A percentile compares a stretch with the other conserved stretches of the same genome.
Evolutionary conservation across 2,113 vertebrate species (phyloP).

Genomic region (Cinclus cinclus): DNA sequence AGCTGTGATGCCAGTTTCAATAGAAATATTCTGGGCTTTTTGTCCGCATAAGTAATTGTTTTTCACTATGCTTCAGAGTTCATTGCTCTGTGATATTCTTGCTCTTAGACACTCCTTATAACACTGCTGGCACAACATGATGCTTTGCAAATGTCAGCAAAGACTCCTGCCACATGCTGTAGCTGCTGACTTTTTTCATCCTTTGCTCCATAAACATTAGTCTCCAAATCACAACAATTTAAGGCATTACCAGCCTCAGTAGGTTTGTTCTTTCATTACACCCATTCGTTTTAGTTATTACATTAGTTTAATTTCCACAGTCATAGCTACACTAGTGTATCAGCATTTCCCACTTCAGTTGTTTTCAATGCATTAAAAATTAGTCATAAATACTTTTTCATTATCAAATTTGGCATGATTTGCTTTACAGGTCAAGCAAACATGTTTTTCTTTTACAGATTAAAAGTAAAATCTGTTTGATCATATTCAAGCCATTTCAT

Average conservation of each 20-base stretch:
- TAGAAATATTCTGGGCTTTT: background rate
- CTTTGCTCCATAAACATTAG: background rate
- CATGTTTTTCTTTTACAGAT: conserved; percentile 48
- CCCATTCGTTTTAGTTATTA: conserved; percentile 58
- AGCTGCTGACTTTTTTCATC: background rate
- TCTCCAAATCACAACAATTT: background rate
- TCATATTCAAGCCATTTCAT: background rate
- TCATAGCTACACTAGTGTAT: conserved; percentile 17
- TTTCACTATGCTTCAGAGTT: background rate
- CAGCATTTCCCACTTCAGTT: conserved; percentile 66
- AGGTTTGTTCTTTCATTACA: conserved; percentile 37
- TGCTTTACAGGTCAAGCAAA: conserved; percentile 58
- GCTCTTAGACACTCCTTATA: background rate
- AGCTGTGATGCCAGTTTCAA: background rate
- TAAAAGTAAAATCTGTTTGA: conserved; percentile 45
- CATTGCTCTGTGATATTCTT: background rate
- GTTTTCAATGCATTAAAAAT: conserved; percentile 53
- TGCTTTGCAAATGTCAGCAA: conserved; percentile 41
- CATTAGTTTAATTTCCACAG: conserved; percentile 57
- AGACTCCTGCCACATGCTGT: background rate
- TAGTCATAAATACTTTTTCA: conserved; percentile 35
- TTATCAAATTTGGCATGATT: conserved; percentile 51
- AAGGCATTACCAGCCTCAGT: conserved; percentile 40
- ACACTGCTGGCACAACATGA: background rate
- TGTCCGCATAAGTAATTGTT: background rate